Base-by-base conservation (phyloP, 2,888 invertebrate species). In the Euzetes globulus region DNA sequence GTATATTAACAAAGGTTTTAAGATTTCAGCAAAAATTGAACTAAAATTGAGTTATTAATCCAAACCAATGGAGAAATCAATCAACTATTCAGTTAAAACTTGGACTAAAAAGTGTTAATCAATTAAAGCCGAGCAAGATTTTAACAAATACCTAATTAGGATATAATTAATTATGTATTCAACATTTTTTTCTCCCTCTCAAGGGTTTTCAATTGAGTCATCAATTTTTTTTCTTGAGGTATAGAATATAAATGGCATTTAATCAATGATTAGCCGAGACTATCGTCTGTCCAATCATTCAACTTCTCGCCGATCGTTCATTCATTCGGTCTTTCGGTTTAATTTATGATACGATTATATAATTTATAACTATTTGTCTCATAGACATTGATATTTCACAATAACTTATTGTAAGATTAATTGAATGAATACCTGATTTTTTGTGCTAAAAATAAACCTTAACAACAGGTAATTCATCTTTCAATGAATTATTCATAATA, bases 401-500 rank as follows among this genome's bases (percentile, higher is more conserved):
- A 25, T 22, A 19, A 55, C 19, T 55, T 55, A 55, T 55, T 55
- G 25, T 55, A 55, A 25, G 55, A 55, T 55, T 55, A 55, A 55
- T 55, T 55, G 55, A 25, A 55, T 55, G 55, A 55, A 55, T 55
- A 25, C 11, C 22, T 55, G 25, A 55, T 55, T 50, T n/a, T 50
- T 50, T 50, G 50, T 13, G 25, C 55, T 55, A 55, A 55, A 55
- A 55, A 55, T 55, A 55, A 22, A 7, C 11, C 11, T n/a, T 5
- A 55, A 55, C 22, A 55, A 55, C 55, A 13, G 55, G 55, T 55
- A 55, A 55, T 22, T 22, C 55, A 55, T 22, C 55, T 55, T 55
- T 1, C 22, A 55, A 55, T 55, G 55, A 55, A 55, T 55, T 55
- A 55, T 55, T 55, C 25, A 55, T 55, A 19, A 11, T 19, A 50